These are phyloP conservation scores for Urophycis tenuis DNA, from an alignment of 2,797 vertebrate species.

Conservation along the genomic window DNA sequence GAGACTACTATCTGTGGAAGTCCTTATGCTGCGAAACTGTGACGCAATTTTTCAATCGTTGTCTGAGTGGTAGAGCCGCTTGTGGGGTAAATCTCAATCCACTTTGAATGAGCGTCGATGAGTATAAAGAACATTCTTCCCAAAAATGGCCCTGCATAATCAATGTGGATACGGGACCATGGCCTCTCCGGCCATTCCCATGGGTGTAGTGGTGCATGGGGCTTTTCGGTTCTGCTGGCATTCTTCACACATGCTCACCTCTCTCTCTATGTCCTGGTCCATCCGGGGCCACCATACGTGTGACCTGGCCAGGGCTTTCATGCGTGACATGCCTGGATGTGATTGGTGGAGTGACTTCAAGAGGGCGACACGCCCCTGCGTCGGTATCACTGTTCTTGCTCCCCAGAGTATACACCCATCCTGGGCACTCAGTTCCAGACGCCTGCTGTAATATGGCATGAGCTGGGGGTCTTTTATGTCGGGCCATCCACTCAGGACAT, in stretches of 20 bases:
- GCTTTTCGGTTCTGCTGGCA: constrained; percentile 1
- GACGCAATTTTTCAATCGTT: background rate
- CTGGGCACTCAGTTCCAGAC: background rate
- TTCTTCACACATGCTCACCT: background rate
- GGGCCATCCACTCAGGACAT: background rate
- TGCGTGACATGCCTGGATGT: background rate
- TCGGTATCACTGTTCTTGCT: background rate
- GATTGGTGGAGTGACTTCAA: background rate
- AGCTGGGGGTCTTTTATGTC: background rate
- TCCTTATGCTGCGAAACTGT: constrained; percentile 19
- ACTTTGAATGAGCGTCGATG: constrained; percentile 26
- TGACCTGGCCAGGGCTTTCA: constrained; percentile 9
- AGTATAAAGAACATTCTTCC: constrained; percentile 17
- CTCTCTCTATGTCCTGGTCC: constrained; percentile 15
- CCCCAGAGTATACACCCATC: background rate
- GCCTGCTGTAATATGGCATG: background rate
- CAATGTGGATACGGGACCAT: constrained; percentile 15
- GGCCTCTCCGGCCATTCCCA: constrained; percentile 21
- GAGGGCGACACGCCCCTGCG: background rate
- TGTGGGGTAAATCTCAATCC: constrained; percentile 26
- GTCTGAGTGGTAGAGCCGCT: constrained; percentile 10
- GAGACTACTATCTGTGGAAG: constrained; percentile 20
- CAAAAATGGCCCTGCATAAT: constrained; percentile 21
- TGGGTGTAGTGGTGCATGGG: constrained; percentile 6
- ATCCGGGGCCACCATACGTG: constrained; percentile 24